These are phyloP conservation scores for Lordiphosa clarofinis DNA, from an alignment of 1,140 invertebrate species.

Conservation along the genomic window DNA sequence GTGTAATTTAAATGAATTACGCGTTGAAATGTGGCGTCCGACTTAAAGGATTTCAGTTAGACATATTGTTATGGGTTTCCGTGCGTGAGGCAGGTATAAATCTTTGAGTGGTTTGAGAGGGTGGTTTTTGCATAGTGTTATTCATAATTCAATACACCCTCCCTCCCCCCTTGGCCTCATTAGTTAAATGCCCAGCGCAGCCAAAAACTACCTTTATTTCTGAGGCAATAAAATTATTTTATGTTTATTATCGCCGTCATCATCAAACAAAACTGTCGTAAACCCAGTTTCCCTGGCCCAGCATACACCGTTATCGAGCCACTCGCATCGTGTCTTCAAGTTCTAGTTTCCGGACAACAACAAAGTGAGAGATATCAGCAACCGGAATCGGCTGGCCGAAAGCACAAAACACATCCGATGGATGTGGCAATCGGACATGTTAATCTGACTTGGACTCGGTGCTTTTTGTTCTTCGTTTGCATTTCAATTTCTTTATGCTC, in stretches of 20 bases:
- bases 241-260: constrained; percentile 48
- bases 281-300: constrained; percentile 36
- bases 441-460: constrained; percentile 45
- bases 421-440: constrained; percentile 60
- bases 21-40: constrained; percentile 45
- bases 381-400: constrained; percentile 37
- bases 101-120: constrained; percentile 3
- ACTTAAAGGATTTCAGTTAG: constrained; percentile 71
- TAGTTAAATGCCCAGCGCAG: constrained; percentile 43
- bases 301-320: constrained; percentile 30
- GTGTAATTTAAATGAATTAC: constrained; percentile 72
- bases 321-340: constrained; percentile 32
- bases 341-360: constrained; percentile 44
- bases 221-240: constrained; percentile 51
- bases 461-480: constrained; percentile 27
- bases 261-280: constrained; percentile 31
- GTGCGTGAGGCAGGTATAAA: constrained; percentile 23
- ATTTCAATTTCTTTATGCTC: constrained; percentile 41
- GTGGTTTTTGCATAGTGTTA: background rate
- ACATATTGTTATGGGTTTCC: constrained; percentile 55
- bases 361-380: constrained; percentile 31
- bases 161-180: constrained; percentile 22
- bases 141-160: constrained; percentile 22
- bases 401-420: constrained; percentile 50
- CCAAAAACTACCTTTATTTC: constrained; percentile 9